phyloP scores from a whole-genome alignment of 1,140 invertebrate genomes.

The Apis cerana region DNA sequence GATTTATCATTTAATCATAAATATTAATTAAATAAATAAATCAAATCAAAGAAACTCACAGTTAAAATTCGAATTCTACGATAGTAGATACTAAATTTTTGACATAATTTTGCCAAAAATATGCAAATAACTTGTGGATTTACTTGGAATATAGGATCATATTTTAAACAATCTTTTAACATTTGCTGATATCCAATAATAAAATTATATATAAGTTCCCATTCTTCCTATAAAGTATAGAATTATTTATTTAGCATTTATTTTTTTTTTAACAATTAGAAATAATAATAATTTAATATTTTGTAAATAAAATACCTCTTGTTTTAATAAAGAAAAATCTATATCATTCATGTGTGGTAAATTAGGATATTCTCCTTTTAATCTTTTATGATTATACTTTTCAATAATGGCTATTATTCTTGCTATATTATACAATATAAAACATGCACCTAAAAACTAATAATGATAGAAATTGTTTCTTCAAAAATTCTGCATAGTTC shows the following conservation, averaged over 20 bases:
- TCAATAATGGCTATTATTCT: slow-evolving; percentile 84
- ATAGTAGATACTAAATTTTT: slow-evolving; percentile 87
- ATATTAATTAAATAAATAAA: slow-evolving; percentile 20
- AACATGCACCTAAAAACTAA: slow-evolving; percentile 83
- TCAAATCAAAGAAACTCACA: slow-evolving; percentile 77
- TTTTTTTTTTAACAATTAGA: not conserved
- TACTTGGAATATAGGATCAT: slow-evolving; percentile 79
- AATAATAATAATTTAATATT: not conserved
- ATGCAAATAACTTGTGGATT: slow-evolving; percentile 84
- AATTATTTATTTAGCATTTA: not conserved
- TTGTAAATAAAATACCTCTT: slow-evolving; percentile 81
- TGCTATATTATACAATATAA: slow-evolving; percentile 88
- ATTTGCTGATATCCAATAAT: slow-evolving; percentile 84
- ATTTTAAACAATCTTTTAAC: slow-evolving; percentile 80
- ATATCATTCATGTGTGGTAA: slow-evolving; percentile 82
- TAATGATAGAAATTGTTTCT: slow-evolving; percentile 17
- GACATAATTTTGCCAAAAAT: slow-evolving; percentile 84
- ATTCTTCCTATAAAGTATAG: slow-evolving; percentile 84
- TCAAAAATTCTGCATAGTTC: not conserved
- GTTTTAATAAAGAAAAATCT: slow-evolving; percentile 83
- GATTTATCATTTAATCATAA: not conserved
- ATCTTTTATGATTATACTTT: slow-evolving; percentile 82
- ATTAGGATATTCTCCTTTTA: slow-evolving; percentile 80
- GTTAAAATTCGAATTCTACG: slow-evolving; percentile 85
- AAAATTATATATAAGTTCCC: slow-evolving; percentile 86